Percentiles rank a stretch among this genome's conserved stretches.
phyloP scores from a whole-genome alignment of 2,888 invertebrate species.

The Epinotia brunnichana region DNA sequence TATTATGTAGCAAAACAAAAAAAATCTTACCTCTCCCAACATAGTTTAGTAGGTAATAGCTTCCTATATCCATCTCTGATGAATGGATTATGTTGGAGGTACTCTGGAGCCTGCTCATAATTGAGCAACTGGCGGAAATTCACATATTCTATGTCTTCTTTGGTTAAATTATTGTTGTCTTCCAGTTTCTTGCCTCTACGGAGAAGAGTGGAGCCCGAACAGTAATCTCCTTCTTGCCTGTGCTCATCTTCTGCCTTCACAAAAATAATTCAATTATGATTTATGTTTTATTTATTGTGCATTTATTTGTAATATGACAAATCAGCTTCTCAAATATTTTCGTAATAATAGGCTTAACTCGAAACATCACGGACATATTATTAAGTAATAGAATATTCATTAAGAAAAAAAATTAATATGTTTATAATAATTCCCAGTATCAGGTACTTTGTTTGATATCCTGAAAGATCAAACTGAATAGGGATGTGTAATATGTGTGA shows the following conservation, averaged over 20 bases:
- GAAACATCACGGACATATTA: too few relatives aligned
- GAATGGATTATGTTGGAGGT: slow-evolving; percentile 93
- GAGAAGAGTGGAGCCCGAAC: slow-evolving; percentile 61
- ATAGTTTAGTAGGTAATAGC: slow-evolving; percentile 90
- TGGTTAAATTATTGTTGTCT: slow-evolving; percentile 78
- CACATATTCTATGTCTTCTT: slow-evolving; percentile 78
- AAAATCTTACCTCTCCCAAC: slow-evolving; percentile 90
- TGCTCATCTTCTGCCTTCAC: slow-evolving; percentile 67
- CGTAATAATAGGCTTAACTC: too few relatives aligned
- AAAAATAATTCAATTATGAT: neutral
- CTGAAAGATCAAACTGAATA: too few relatives aligned
- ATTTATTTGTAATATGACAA: too few relatives aligned
- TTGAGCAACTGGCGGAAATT: slow-evolving; percentile 76
- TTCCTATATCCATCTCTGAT: slow-evolving; percentile 94
- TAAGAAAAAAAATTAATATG: too few relatives aligned
- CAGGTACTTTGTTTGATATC: too few relatives aligned
- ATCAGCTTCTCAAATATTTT: too few relatives aligned
- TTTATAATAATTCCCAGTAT: too few relatives aligned
- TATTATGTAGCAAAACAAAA: neutral
- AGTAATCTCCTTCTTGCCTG: slow-evolving; percentile 61
- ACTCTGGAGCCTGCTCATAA: slow-evolving; percentile 88
- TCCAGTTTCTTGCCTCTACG: slow-evolving; percentile 73
- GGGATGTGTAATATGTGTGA: too few relatives aligned
- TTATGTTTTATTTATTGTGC: neutral
- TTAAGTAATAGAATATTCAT: too few relatives aligned